These are phyloP conservation scores for Helogale parvula DNA, from an alignment of 2,113 vertebrate genomes.

Conservation along the genomic window DNA sequence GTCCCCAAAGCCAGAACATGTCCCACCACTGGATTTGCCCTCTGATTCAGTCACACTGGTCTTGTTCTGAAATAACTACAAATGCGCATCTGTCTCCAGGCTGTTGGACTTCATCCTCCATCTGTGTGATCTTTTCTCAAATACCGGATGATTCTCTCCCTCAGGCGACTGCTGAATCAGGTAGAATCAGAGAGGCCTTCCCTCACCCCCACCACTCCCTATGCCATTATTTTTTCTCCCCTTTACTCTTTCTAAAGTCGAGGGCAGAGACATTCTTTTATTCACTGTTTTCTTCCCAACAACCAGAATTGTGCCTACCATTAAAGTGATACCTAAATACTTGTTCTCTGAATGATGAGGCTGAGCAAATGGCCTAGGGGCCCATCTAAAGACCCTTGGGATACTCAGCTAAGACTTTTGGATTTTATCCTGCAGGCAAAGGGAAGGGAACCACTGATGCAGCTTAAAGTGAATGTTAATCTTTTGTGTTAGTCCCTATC, in stretches of 20 bases:
- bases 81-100: not conserved
- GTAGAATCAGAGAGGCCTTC: not conserved
- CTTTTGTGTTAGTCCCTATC: not conserved
- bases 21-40: not conserved
- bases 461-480: not conserved
- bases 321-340: not conserved
- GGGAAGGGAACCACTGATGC: not conserved
- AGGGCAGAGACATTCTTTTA: not conserved
- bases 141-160: not conserved
- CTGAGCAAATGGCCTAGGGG: not conserved
- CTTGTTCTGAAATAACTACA: not conserved
- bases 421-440: not conserved
- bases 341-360: not conserved
- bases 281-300: not conserved
- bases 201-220: not conserved
- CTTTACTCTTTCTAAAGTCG: not conserved
- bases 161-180: not conserved
- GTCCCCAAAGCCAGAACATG: rapidly evolving
- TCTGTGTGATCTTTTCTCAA: not conserved
- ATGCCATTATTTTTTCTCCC: not conserved
- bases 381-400: not conserved
- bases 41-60: not conserved
- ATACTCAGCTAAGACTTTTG: not conserved
- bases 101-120: not conserved
- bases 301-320: not conserved